phyloP scores from a whole-genome alignment of 2,797 vertebrate genomes.

The Linurgus olivaceus region DNA sequence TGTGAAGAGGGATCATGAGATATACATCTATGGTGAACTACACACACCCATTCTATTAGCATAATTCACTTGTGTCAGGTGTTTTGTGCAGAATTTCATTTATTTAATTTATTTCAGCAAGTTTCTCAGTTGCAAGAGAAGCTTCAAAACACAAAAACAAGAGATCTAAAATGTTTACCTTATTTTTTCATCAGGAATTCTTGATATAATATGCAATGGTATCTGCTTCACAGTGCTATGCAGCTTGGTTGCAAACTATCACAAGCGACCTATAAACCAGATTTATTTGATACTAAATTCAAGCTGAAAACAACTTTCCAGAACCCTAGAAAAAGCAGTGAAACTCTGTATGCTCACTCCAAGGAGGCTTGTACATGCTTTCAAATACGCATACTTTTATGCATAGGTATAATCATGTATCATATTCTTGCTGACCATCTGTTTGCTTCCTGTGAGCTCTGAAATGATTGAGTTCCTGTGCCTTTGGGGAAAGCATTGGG shows the following conservation, averaged over 20 bases:
- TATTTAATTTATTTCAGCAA: constrained; percentile 64
- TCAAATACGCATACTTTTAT: constrained; percentile 42
- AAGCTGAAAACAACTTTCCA: constrained; percentile 70
- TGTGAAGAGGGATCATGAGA: constrained; percentile 56
- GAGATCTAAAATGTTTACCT: constrained; percentile 46
- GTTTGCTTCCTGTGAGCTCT: constrained; percentile 51
- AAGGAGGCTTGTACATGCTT: constrained; percentile 21
- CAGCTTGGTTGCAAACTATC: constrained; percentile 58
- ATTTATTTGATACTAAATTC: constrained; percentile 72
- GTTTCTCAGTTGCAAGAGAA: constrained; percentile 32
- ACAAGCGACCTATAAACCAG: constrained; percentile 69
- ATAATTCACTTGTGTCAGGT: constrained; percentile 51
- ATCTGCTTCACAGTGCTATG: constrained; percentile 49
- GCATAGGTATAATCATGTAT: constrained; percentile 32
- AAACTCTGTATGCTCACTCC: constrained; percentile 26
- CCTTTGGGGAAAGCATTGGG: constrained; percentile 7
- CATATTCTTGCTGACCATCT: constrained; percentile 61
- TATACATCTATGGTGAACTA: not conserved
- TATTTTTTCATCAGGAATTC: constrained; percentile 54
- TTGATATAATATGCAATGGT: constrained; percentile 42
- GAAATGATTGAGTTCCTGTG: constrained; percentile 31
- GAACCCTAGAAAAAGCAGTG: constrained; percentile 57
- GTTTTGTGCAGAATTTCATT: constrained; percentile 46
- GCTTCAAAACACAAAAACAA: constrained; percentile 46
- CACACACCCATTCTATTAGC: constrained; percentile 59